Percentiles rank a stretch among this genome's conserved stretches.
These are phyloP conservation scores for Maniola hyperantus DNA, from an alignment of 2,888 invertebrate species.

Conservation along the genomic window DNA sequence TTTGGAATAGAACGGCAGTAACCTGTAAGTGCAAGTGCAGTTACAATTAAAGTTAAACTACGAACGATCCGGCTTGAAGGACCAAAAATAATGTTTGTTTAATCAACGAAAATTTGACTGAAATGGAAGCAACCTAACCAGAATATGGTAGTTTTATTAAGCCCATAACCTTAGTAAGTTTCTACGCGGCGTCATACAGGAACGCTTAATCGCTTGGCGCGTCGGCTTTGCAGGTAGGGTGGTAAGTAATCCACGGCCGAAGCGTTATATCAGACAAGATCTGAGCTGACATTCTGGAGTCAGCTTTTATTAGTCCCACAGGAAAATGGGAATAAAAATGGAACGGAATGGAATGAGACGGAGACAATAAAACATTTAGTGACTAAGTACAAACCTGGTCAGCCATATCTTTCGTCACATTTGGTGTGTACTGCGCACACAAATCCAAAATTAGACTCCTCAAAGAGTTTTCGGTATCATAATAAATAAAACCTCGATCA, in stretches of 20 bases:
- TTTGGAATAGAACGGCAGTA: slow-evolving; percentile 67
- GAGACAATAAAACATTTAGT: too few relatives aligned
- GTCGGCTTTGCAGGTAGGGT: too few relatives aligned
- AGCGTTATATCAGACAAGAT: too few relatives aligned
- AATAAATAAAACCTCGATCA: slow-evolving; percentile 83
- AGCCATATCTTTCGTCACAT: slow-evolving; percentile 87
- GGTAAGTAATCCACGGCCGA: too few relatives aligned
- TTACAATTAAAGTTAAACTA: neutral
- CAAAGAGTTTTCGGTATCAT: slow-evolving; percentile 83
- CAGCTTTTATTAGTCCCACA: too few relatives aligned
- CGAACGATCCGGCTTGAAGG: neutral
- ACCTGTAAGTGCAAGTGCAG: slow-evolving; percentile 62
- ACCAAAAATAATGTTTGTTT: neutral
- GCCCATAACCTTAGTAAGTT: too few relatives aligned
- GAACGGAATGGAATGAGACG: too few relatives aligned
- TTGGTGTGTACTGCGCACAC: slow-evolving; percentile 88
- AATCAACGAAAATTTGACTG: neutral
- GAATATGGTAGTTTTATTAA: too few relatives aligned
- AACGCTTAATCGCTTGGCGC: too few relatives aligned
- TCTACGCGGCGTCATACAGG: too few relatives aligned
- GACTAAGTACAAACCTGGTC: slow-evolving; percentile 80
- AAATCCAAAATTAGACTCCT: slow-evolving; percentile 88
- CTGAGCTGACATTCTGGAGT: too few relatives aligned
- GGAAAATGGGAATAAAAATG: too few relatives aligned
- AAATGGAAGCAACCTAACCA: neutral